A percentile compares a stretch with the other conserved stretches of the same genome.
Conservation (phyloP, 2,888 invertebrate species). For the Brachyptera risi region DNA sequence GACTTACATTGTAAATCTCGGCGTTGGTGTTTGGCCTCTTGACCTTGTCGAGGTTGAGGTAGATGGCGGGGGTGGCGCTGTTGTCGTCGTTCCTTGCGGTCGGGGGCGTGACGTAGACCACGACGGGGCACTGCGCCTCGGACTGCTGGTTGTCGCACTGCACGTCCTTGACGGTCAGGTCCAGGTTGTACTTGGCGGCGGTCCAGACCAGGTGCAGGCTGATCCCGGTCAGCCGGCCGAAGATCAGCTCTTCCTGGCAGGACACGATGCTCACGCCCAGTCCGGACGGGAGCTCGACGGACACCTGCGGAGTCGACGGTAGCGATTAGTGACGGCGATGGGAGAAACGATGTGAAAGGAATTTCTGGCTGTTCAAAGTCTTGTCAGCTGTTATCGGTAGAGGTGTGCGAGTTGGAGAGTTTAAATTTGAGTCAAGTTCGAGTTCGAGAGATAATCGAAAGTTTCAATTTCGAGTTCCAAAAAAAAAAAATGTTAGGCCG, state of each 20-base stretch:
- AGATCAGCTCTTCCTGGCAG: conserved; percentile 77
- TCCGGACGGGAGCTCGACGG: conserved; percentile 27
- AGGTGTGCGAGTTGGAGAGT: no score
- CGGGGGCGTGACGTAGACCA: conserved; percentile 69
- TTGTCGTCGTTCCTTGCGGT: conserved; percentile 46
- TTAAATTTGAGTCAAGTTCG: no score
- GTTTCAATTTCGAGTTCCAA: no score
- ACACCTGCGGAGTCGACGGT: no score
- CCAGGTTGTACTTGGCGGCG: neutral
- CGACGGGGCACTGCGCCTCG: conserved; percentile 78
- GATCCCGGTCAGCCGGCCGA: conserved; percentile 64
- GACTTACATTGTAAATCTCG: conserved; percentile 70
- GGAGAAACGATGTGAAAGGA: no score
- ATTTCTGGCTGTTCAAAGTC: no score
- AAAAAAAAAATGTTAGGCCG: no score
- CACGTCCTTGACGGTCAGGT: conserved; percentile 26
- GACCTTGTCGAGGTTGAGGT: conserved; percentile 77
- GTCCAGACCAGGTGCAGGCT: conserved; percentile 52
- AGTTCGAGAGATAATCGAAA: no score
- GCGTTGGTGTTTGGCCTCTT: conserved; percentile 73
- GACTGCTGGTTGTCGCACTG: conserved; percentile 68
- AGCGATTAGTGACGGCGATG: no score
- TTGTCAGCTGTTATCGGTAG: no score
- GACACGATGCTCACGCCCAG: conserved; percentile 76
- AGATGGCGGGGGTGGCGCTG: conserved; percentile 40